Base-by-base conservation (phyloP, 2,113 vertebrate species). In the Pantherophis guttatus region DNA sequence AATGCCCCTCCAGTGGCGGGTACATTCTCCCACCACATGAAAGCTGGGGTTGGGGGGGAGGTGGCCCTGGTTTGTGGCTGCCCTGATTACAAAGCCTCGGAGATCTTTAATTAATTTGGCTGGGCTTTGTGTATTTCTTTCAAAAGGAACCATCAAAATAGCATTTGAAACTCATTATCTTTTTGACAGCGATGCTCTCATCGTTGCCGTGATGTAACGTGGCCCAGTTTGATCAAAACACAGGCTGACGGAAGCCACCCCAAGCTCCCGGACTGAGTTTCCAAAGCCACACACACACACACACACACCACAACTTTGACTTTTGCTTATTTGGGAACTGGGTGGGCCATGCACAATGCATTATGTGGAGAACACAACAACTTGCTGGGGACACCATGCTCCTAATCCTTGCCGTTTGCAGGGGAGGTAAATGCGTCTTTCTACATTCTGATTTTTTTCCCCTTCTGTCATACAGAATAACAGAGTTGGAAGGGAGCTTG, bases 131-230 rank as follows among this genome's bases (percentile, higher is more conserved):
- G 90, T 91, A 95, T 96, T 95, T 96, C 95, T 96, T 97, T 96
- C 97, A 97, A 97, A 97, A 95, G 95, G 95, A 97, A 88, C 95
- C 96, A 97, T 98, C 53, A 94, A 92, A 96, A 96, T 65, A 92
- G 96, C 96, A 97, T 98, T 98, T 97, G 97, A 97, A 97, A 97
- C 96, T 97, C 96, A 94, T 97, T 97, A 96, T 88, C 59, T 62
- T 91, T 94, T 29, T 94, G 92, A 91, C 96, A 96, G 94, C 0
- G 33, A 65, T 15, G 50, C 26, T 93, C 85, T 91, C 94, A 75
- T 70, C 26, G 91, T 54, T 90, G 95, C 93, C 95, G 94, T 86
- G 29, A 93, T 87, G 7, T 70, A 92, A 70, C 6, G 7, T 75
- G 48, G 55, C 85, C 91, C 0, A 1, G 94, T 89, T 92, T 85